Conservation (phyloP, 2,888 invertebrate species). For the Aspidiotus rigidus region DNA sequence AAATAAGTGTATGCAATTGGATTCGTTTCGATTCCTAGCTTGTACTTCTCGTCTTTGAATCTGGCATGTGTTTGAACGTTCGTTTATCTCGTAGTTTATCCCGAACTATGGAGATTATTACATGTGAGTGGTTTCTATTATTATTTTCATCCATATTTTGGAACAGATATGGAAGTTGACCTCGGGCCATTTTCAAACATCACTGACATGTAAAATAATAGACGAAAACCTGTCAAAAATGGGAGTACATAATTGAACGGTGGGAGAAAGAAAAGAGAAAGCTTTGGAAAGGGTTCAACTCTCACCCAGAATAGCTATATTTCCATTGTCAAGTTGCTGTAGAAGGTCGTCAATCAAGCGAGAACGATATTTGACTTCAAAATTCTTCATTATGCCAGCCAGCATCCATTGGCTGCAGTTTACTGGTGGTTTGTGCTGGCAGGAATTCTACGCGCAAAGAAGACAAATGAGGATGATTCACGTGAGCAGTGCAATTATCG, state of each 20-base stretch:
- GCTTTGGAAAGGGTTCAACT: neutral
- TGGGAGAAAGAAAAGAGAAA: neutral
- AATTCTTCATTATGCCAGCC: conserved; percentile 13
- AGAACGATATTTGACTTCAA: neutral
- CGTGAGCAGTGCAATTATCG: conserved; percentile 10
- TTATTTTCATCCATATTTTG: too few species aligned
- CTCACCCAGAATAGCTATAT: too few species aligned
- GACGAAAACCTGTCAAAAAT: too few species aligned
- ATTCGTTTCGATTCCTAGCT: neutral
- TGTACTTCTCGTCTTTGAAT: too few species aligned
- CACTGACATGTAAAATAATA: too few species aligned
- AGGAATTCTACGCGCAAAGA: neutral
- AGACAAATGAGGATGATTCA: neutral
- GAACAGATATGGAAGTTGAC: too few species aligned
- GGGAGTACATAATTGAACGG: neutral
- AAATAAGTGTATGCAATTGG: neutral
- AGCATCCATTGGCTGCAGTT: conserved; percentile 5
- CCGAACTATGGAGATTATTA: too few species aligned
- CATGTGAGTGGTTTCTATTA: too few species aligned
- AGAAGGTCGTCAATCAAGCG: neutral
- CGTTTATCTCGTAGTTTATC: too few species aligned
- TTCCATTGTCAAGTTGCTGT: neutral
- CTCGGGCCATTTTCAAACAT: too few species aligned
- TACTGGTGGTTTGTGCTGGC: conserved; percentile 7
- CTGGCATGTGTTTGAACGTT: too few species aligned